phyloP scores from a whole-genome alignment of 2,113 vertebrate species.

The Oncorhynchus kisutch region DNA sequence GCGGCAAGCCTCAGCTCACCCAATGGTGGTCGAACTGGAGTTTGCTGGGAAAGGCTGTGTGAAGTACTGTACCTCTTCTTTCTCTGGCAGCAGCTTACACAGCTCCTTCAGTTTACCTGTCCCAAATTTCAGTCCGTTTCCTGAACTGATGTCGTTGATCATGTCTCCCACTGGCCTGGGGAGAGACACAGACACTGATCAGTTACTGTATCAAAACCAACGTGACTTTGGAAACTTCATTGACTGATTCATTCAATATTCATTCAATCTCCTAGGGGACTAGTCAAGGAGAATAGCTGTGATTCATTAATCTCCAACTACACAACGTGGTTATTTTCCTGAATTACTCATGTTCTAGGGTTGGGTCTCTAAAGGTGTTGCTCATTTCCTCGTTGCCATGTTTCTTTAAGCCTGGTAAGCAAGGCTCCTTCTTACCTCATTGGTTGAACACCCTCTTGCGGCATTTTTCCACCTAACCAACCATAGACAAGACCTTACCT shows the following conservation, averaged over 20 bases:
- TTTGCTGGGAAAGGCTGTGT: background rate
- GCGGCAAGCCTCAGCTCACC: no score
- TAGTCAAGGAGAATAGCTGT: background rate
- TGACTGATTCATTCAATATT: no score
- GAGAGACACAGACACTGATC: background rate
- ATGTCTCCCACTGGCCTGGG: conserved; percentile 65
- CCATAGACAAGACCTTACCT: conserved; percentile 35
- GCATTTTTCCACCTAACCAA: background rate
- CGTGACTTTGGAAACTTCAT: background rate
- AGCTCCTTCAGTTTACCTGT: conserved; percentile 76
- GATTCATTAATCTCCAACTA: background rate
- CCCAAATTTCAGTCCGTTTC: conserved; percentile 61
- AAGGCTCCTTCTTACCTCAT: background rate
- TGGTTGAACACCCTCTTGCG: conserved; percentile 4
- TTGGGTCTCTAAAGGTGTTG: background rate
- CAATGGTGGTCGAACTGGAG: no score
- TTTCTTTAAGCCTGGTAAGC: no score
- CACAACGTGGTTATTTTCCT: background rate
- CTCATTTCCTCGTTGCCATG: background rate
- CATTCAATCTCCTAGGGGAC: no score
- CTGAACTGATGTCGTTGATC: conserved; percentile 67
- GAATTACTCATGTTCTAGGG: conserved; percentile 10
- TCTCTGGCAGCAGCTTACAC: conserved; percentile 74
- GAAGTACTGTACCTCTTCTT: conserved; percentile 70
- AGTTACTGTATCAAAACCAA: background rate